Base-by-base conservation (phyloP, 2,797 vertebrate genomes). In the Parotocinclus haroldoi region DNA sequence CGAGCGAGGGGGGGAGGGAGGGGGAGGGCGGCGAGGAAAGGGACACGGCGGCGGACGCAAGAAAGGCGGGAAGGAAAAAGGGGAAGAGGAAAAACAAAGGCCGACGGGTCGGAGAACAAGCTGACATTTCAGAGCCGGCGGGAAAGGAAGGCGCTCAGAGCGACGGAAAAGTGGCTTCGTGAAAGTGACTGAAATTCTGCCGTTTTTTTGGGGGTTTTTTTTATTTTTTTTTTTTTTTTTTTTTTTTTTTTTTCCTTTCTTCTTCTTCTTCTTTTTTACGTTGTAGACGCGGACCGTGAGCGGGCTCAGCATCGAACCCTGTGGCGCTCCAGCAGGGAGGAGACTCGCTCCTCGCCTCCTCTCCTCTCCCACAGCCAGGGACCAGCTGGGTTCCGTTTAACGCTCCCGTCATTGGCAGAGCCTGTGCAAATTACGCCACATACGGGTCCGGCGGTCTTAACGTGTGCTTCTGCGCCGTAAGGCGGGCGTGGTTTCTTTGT, bases 171-270 rank as follows among this genome's bases (percentile, higher is more conserved):
- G 66, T 82, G 81, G 84, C 83, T 27, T 27, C 27, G 27, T 5
- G 27, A 27, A 27, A 27, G 85, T 87, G 87, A 88, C 85, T 79
- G 83, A 89, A 40, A 86, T 86, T 87, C 86, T 89, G 85, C 85
- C 86, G 86, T 90, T 88, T 10, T 36, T 36, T 54, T 63, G 39
- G 38, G 12, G 9, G 10, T n/a, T 4, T 3, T 46, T 91, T 87
- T 88, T 88, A 87, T 87, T 89, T 87, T 88, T 89, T 62, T 61
- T n/a, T 88, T 90, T 88, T 87, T 89, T 88, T 90, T 85, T 87
- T 89, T 69, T 65, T 64, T 54, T 64, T 74, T 86, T 87, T 88
- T 82, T 80, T 88, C 82, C n/a, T 87, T 89, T 88, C 89, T 85
- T 87, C 89, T 69, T 65, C 59, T 54, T 64, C 73, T 86, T 87